Conservation (phyloP, 2,797 vertebrate species). For the Anolis apletophallus region DNA sequence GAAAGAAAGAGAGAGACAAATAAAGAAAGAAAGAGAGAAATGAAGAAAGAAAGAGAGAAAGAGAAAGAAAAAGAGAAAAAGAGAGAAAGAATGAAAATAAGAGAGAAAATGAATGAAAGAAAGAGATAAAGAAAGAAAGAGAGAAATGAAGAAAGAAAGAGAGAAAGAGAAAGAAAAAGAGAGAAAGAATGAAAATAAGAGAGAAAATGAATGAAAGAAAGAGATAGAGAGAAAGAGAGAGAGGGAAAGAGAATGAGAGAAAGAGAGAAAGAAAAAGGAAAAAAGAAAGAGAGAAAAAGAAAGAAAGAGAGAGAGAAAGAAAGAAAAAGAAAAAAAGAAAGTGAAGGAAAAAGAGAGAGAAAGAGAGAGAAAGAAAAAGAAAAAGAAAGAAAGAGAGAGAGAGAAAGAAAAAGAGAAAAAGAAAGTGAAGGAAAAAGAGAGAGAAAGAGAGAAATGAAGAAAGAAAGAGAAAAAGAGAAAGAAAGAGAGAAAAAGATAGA, state of each 20-base stretch:
- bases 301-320: background rate
- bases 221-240: background rate
- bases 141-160: constrained; percentile 55
- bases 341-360: constrained; percentile 71
- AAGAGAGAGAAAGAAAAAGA: background rate
- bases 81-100: background rate
- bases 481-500: constrained; percentile 1
- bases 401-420: constrained; percentile 24
- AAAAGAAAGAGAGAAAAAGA: constrained; percentile 70
- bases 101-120: too few relatives aligned
- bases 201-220: too few relatives aligned
- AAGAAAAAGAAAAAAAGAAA: too few relatives aligned
- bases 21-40: constrained; percentile 19
- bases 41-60: constrained; percentile 61
- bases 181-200: too few relatives aligned
- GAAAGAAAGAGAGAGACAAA: constrained; percentile 18
- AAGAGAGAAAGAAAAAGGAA: background rate
- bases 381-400: constrained; percentile 31
- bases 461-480: constrained; percentile 67
- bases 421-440: too few relatives aligned
- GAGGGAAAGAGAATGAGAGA: constrained; percentile 65
- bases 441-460: background rate
- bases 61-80: constrained; percentile 53
- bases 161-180: background rate
- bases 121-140: constrained; percentile 61